A percentile compares a stretch with the other conserved stretches of the same genome.
Conservation (phyloP, 2,797 vertebrate genomes). For the Syndactyla subalaris region DNA sequence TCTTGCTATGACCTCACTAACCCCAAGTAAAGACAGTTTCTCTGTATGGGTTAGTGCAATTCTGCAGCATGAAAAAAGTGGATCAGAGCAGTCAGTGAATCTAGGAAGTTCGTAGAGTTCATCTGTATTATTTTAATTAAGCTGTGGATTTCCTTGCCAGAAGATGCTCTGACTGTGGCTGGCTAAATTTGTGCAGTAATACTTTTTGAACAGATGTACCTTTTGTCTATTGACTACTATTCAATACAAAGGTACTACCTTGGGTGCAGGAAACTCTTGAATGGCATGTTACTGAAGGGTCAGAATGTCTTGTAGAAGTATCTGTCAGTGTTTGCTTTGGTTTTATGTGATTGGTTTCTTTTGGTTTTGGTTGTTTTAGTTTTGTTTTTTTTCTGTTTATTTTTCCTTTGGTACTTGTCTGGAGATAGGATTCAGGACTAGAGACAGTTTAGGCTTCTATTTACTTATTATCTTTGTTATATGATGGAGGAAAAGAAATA, state of each 20-base stretch:
- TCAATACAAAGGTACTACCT: neutral
- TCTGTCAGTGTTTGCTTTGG: neutral
- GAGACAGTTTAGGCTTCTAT: neutral
- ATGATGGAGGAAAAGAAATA: neutral
- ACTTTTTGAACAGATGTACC: fast-evolving
- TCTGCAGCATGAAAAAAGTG: neutral
- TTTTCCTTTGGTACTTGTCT: neutral
- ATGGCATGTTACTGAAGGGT: neutral
- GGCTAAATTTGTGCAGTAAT: neutral
- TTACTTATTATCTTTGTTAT: neutral
- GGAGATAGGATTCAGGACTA: neutral
- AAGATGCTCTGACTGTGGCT: neutral
- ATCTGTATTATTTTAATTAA: neutral
- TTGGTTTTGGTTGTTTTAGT: neutral
- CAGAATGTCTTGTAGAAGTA: neutral
- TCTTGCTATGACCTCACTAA: neutral
- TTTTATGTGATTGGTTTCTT: neutral
- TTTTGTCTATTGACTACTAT: neutral
- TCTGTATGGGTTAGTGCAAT: neutral
- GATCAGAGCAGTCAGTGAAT: neutral
- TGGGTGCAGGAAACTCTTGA: neutral
- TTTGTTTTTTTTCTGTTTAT: neutral
- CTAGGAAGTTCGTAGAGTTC: neutral
- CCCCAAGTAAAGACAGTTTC: neutral
- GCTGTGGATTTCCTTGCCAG: neutral